Evolutionary conservation across 2,888 invertebrate genomes (phyloP), one percentile per base, ranked within the genome.

Genomic region (Graphium colonna): DNA sequence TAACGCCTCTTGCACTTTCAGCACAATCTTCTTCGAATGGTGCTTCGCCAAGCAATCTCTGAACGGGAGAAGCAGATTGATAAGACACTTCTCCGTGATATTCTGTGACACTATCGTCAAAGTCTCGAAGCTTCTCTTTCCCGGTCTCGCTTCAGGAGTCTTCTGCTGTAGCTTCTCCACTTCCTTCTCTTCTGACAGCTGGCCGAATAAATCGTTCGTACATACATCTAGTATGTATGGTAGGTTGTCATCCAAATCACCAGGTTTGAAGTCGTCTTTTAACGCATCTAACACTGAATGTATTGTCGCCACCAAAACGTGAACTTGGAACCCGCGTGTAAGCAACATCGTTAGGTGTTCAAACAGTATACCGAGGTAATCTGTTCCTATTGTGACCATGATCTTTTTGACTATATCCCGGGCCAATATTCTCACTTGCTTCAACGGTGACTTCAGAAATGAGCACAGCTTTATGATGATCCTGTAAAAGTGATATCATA

Each of bases 341-440:
- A 99, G 87, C 15, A 96, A 82, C 3, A 94, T 86, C 31, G 94
- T 93, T 75, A 99, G 92, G 79, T 98, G 97, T 56, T 93, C 92
- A 9, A 98, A 78, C 16, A 98, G 81, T 65, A 94, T 89, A 5
- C 93, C 91, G 57, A 99, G 88, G 78, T 97, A 97, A 12, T 92
- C 82, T 0, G 97, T 93, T 0, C 98, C 98, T 7, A 99, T 90
- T 0, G 95, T 92, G 0, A 93, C 71, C 93, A 97, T 95, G 18
- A 98, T 96, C 79, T 97, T 96, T 63, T 96, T 94, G n/a, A 99
- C 91, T n/a, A 96, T 97, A 75, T 97, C 96, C 28, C 98, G 91
- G 0, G 98, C 95, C 0, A 93, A 87, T 70, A 95, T 93, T 39
- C 98, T 92, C 1, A 98, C 96, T 68, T 96, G 96, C 63, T 95